Base-by-base conservation (phyloP, 2,797 vertebrate species). In the Anguilla marmorata region DNA sequence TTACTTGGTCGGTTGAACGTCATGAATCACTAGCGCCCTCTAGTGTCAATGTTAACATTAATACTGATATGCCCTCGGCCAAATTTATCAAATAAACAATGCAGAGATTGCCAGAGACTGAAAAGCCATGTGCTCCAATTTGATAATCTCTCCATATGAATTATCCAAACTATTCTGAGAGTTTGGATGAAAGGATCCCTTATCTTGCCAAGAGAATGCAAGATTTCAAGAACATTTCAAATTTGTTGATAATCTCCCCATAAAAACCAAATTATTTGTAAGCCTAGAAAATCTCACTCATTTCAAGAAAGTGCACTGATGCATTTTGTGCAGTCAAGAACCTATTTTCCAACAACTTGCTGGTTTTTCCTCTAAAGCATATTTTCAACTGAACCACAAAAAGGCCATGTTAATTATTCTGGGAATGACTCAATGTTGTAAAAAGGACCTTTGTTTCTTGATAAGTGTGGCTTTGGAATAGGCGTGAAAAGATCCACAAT, bases 361-460 rank as follows among this genome's bases (percentile, higher is more conserved):
- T 27, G 5, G 1, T 27, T n/a, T 69, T 69, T 27, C 63, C 63
- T n/a, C 63, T 69, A 27, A 69, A 69, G 24, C 63, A n/a, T 69
- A n/a, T 69, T 63, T n/a, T 69, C 63, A 69, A 69, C 63, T 27
- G 21, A 72, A 72, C 27, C 69, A 72, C 69, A 72, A 33, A 30
- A 72, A 30, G 69, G 21, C 11, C 11, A 30, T 72, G 69, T 72
- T 72, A 72, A 72, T 72, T 72, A 72, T 72, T 72, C 69, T 11
- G 69, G 27, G 69, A 72, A 72, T 72, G n/a, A 72, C 69, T n/a
- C 69, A 33, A 72, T 72, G 27, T 72, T 12, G 69, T 33, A 72
- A 33, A 72, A 72, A 72, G 27, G 69, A 72, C 69, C 69, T 72
- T 72, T 72, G 69, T 72, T 72, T 72, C 27, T 33, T 30, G 69